Conservation (phyloP, 2,113 vertebrate genomes). For the Eurypyga helias region DNA sequence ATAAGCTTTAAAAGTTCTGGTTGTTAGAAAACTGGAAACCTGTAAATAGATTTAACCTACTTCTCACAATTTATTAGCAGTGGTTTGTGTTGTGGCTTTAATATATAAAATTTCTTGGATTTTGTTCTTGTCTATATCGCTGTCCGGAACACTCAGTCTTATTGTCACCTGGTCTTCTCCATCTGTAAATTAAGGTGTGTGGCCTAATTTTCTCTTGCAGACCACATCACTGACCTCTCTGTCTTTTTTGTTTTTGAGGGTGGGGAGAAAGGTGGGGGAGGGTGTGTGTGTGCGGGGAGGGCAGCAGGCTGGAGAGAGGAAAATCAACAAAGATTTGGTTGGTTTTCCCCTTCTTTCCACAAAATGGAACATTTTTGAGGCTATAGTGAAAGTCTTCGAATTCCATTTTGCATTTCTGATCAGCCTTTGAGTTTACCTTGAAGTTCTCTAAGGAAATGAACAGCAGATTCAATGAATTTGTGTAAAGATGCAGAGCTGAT, state of each 20-base stretch:
- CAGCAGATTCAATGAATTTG: neutral
- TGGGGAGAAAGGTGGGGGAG: too few relatives aligned
- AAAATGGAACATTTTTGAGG: neutral
- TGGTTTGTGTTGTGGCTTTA: neutral
- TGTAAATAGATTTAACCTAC: conserved; percentile 24
- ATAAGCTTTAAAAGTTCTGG: conserved; percentile 44
- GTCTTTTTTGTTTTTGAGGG: too few relatives aligned
- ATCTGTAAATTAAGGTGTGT: neutral
- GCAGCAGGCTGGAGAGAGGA: neutral
- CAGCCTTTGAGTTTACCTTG: neutral
- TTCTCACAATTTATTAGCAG: neutral
- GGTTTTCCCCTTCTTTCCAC: neutral
- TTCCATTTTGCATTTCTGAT: neutral
- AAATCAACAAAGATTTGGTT: neutral
- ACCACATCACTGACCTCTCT: too few relatives aligned
- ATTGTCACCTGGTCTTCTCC: neutral
- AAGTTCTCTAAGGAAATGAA: neutral
- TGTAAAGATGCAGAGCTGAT: neutral
- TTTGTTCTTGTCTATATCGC: neutral
- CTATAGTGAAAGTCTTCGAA: neutral
- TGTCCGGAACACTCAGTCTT: neutral
- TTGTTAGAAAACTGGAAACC: conserved; percentile 47
- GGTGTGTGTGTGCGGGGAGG: too few relatives aligned
- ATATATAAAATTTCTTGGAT: neutral
- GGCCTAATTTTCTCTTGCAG: neutral